Evolutionary conservation across 2,888 invertebrate species (phyloP), one percentile per base, ranked within the genome.

Genomic region (Microdon myrmicae): DNA sequence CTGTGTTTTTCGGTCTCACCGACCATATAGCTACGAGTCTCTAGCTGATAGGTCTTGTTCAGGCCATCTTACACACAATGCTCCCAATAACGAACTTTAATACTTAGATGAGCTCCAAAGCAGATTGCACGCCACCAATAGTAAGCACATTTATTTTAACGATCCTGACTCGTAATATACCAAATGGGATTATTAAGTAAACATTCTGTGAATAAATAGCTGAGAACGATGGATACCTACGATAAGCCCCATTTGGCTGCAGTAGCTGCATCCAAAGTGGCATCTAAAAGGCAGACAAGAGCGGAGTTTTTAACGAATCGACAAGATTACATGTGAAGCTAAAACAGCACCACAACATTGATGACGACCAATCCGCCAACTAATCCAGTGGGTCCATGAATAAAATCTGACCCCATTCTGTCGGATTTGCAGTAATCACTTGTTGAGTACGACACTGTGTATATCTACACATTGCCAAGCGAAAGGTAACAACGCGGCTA

Each of bases 111-210:
- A 23, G 20, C 22, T 41, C 28, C 58, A 53, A 64, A 64, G 58
- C 47, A 58, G 58, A 64, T 58, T 58, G 51, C 39, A 58, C 58
- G 37, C 51, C 58, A 43, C n/a, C n/a, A n/a, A 41, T 45, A 58
- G 64, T 64, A 58, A 64, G 58, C 64, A 64, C 51, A 64, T 64
- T 64, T 64, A 64, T 64, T 64, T 64, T 64, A 64, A 64, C 64
- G 64, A 64, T 45, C 28, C 51, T 43, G 58, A 53, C 58, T 64
- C 58, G 64, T 64, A 64, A 64, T 64, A 47, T 47, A 58, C 51
- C 51, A 51, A 64, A 64, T 64, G 64, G 64, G 58, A 58, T 64
- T 64, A 64, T 64, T 64, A 64, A 53, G 64, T 53, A 49, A 54
- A 53, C 49, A 35, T 32, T n/a, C n/a, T n/a, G 34, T 51, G 49